Percentiles rank a stretch among this genome's conserved stretches.
These are phyloP conservation scores for Nemotelus nigrinus DNA, from an alignment of 2,888 invertebrate species.

Conservation along the genomic window DNA sequence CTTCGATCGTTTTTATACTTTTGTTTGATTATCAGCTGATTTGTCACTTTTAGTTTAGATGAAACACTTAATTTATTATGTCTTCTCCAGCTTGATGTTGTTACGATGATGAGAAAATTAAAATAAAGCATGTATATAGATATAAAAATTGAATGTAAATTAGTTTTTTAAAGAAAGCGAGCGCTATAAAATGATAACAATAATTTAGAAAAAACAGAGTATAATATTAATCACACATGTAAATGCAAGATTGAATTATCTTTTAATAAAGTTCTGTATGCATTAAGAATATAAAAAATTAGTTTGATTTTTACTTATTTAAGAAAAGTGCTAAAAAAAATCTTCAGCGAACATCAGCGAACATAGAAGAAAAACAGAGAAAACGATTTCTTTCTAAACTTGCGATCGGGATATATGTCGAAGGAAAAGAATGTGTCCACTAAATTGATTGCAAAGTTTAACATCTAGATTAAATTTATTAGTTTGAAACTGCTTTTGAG, in stretches of 20 bases:
- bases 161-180: slow-evolving; percentile 42
- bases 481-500: no score
- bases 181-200: slow-evolving; percentile 4
- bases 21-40: background rate
- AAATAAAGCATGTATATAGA: slow-evolving; percentile 46
- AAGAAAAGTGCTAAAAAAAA: no score
- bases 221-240: slow-evolving; percentile 1
- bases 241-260: slow-evolving; percentile 30
- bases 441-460: no score
- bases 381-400: no score
- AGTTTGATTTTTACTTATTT: no score
- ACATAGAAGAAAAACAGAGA: no score
- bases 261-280: slow-evolving; percentile 30
- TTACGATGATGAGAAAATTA: background rate
- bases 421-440: no score
- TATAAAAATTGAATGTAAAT: slow-evolving; percentile 47
- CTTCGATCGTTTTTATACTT: background rate
- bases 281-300: no score
- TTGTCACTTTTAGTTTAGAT: slow-evolving; percentile 20
- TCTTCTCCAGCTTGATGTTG: slow-evolving; percentile 29
- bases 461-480: no score
- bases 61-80: slow-evolving; percentile 32
- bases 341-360: no score
- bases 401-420: no score
- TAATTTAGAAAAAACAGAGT: slow-evolving; percentile 7